Evolutionary conservation across 2,113 vertebrate species (phyloP).

Genomic region (Ardeotis arabs): DNA sequence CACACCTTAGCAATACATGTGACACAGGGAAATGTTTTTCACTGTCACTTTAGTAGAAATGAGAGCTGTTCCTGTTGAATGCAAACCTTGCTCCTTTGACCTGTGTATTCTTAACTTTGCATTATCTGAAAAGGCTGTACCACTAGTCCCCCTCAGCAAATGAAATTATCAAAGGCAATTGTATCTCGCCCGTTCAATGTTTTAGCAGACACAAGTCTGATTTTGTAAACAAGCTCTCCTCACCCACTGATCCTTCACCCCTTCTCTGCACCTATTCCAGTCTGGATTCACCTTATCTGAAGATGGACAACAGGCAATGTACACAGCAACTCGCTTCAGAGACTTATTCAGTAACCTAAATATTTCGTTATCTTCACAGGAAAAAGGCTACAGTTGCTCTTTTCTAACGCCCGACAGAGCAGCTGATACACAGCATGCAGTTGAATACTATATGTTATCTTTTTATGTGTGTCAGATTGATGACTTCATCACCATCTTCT

Average conservation of each 20-base stretch:
- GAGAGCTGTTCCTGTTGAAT: not conserved
- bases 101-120: not conserved
- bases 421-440: not conserved
- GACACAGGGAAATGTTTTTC: not conserved
- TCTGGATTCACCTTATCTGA: not conserved
- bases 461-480: not conserved
- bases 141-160: not conserved
- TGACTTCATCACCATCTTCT: not conserved
- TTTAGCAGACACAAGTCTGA: not conserved
- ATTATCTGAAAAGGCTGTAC: not conserved
- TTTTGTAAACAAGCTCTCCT: not conserved
- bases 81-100: not conserved
- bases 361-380: not conserved
- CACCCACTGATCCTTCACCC: not conserved
- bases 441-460: not conserved
- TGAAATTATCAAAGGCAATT: not conserved
- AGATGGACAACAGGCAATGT: not conserved
- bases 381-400: not conserved
- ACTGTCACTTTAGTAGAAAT: not conserved
- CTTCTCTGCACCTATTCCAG: not conserved
- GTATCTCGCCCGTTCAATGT: not conserved
- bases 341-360: not conserved
- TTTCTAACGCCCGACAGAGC: not conserved
- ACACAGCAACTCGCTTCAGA: not conserved
- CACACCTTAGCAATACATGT: not conserved